Evolutionary conservation across 2,113 vertebrate species (phyloP).

Genomic region (Pavo muticus): DNA sequence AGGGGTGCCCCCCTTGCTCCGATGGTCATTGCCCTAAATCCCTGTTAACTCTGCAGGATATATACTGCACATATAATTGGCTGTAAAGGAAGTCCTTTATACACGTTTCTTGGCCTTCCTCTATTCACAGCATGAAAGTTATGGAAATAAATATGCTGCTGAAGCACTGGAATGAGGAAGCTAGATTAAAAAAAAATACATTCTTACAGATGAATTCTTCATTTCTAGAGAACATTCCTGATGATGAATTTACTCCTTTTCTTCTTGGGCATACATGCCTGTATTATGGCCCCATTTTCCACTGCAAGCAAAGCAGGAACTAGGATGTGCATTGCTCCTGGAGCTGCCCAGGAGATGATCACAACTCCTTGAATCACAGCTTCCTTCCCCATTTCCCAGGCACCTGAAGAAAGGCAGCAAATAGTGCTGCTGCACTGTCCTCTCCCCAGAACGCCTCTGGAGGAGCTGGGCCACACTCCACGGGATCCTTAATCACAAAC

Average conservation of each 20-base stretch:
- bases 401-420: not conserved
- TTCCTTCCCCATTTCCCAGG: not conserved
- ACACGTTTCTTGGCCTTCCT: not conserved
- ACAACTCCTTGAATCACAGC: not conserved
- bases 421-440: not conserved
- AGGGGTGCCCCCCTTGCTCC: not conserved
- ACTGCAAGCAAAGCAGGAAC: not conserved
- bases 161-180: conserved; percentile 18
- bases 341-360: not conserved
- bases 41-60: conserved; percentile 30
- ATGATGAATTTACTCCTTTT: conserved; percentile 36
- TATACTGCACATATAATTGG: not conserved
- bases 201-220: conserved; percentile 33
- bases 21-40: conserved; percentile 46
- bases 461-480: not conserved
- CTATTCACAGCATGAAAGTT: not conserved
- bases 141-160: conserved; percentile 29
- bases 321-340: not conserved
- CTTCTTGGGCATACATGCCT: not conserved
- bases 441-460: not conserved
- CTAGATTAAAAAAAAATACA: conserved; percentile 8
- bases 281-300: not conserved
- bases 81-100: not conserved
- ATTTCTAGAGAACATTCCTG: conserved; percentile 23
- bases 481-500: not conserved